These are phyloP conservation scores for Mixornis gularis DNA, from an alignment of 2,113 vertebrate genomes.

Conservation along the genomic window DNA sequence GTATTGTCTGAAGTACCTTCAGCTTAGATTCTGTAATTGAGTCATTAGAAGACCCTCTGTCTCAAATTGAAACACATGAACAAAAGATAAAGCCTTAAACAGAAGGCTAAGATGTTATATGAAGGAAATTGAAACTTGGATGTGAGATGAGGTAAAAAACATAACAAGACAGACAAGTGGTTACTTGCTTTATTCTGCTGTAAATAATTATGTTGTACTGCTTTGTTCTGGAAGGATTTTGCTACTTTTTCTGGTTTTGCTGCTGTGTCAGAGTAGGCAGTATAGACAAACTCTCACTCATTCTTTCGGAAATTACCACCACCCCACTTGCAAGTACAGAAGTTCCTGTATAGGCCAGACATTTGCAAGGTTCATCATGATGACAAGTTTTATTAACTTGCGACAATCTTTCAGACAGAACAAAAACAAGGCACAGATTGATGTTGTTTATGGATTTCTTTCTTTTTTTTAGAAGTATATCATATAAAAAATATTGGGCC, in stretches of 20 bases:
- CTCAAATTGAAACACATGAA: not conserved
- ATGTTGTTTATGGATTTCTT: not conserved
- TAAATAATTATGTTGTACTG: not conserved
- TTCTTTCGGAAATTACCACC: not conserved
- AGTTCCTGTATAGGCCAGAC: not conserved
- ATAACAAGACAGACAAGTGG: not conserved
- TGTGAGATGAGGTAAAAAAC: not conserved
- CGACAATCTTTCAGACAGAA: not conserved
- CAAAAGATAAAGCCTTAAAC: not conserved
- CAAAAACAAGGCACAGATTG: not conserved
- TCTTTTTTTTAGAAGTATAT: not conserved
- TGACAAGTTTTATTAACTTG: not conserved
- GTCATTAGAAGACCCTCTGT: not conserved
- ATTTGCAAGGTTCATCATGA: not conserved
- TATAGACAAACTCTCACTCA: not conserved
- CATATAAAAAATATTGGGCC: not conserved
- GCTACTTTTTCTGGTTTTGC: not conserved
- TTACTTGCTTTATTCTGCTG: not conserved
- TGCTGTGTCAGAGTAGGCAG: not conserved
- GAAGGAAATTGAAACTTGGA: not conserved
- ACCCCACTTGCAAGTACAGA: not conserved
- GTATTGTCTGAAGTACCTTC: not conserved
- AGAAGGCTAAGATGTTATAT: not conserved
- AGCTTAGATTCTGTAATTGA: not conserved
- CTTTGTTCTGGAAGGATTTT: not conserved